phyloP scores from a whole-genome alignment of 92 coral and sea anemone genomes.

The Palythoa grandis region DNA sequence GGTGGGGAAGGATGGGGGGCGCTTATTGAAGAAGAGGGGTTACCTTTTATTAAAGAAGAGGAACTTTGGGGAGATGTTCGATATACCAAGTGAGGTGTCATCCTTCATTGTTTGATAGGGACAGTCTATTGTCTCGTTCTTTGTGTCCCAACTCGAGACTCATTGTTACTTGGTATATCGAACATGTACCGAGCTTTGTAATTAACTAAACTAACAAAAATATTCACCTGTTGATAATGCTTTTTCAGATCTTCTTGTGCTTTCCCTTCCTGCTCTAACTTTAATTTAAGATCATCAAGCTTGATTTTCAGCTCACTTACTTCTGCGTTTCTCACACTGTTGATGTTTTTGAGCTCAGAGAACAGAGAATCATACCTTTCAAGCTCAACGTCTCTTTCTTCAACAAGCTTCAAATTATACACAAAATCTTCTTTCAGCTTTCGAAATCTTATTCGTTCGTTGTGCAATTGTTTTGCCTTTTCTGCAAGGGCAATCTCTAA shows the following conservation, averaged over 20 bases:
- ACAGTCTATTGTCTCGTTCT: no score
- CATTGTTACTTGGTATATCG: no score
- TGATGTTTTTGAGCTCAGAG: slow-evolving; percentile 66
- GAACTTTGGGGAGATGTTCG: no score
- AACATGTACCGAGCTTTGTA: no score
- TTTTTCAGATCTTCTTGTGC: slow-evolving; percentile 81
- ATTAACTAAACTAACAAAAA: neutral
- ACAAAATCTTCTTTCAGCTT: slow-evolving; percentile 95
- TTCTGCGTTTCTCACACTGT: slow-evolving; percentile 77
- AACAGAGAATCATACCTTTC: slow-evolving; percentile 84
- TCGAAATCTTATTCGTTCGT: slow-evolving; percentile 81
- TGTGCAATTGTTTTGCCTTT: slow-evolving; percentile 72
- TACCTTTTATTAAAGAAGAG: no score
- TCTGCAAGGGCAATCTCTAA: slow-evolving; percentile 75
- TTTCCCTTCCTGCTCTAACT: slow-evolving; percentile 74
- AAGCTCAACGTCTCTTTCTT: slow-evolving; percentile 88
- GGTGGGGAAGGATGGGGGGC: no score
- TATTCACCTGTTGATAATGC: slow-evolving; percentile 85
- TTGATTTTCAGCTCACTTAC: slow-evolving; percentile 89
- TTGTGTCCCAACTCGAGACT: no score
- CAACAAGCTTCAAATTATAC: slow-evolving; percentile 81
- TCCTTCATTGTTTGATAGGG: no score
- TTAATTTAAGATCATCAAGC: slow-evolving; percentile 80
- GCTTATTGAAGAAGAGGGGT: no score
- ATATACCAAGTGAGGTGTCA: no score